Evolutionary conservation across 2,888 invertebrate species (phyloP).

Genomic region (Morpho achilles): DNA sequence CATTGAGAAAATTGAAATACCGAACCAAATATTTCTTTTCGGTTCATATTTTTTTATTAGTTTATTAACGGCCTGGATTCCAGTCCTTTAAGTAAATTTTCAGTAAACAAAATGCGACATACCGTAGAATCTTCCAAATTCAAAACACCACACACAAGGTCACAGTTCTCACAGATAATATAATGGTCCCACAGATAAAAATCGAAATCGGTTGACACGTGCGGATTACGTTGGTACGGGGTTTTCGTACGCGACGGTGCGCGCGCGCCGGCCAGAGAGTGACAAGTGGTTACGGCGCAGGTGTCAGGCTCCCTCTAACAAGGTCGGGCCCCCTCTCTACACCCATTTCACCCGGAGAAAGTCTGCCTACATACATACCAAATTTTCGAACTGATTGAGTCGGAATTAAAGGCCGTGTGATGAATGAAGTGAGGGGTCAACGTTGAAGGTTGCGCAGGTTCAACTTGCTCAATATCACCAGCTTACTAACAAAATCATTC

Average conservation of each 20-base stretch:
- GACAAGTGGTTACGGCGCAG: slow-evolving; percentile 72
- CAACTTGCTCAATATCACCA: slow-evolving; percentile 15
- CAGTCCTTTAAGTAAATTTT: neutral
- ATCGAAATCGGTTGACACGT: slow-evolving; percentile 48
- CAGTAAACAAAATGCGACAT: slow-evolving; percentile 28
- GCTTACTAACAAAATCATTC: slow-evolving; percentile 13
- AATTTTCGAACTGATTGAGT: slow-evolving; percentile 74
- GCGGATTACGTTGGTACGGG: slow-evolving; percentile 37
- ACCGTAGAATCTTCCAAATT: slow-evolving; percentile 48
- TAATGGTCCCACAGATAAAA: slow-evolving; percentile 39
- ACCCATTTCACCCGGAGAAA: slow-evolving; percentile 73
- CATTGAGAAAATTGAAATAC: too few relatives aligned
- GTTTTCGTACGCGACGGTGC: slow-evolving; percentile 57
- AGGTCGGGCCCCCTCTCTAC: slow-evolving; percentile 64
- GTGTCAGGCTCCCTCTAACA: slow-evolving; percentile 77
- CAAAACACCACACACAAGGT: slow-evolving; percentile 44
- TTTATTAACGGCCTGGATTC: too few relatives aligned
- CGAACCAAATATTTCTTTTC: neutral
- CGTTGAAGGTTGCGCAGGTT: slow-evolving; percentile 34
- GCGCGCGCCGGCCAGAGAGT: slow-evolving; percentile 62
- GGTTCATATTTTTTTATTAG: neutral
- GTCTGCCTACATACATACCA: slow-evolving; percentile 79
- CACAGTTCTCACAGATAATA: slow-evolving; percentile 61
- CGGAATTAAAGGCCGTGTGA: slow-evolving; percentile 42
- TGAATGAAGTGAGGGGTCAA: slow-evolving; percentile 39